Evolutionary conservation across 2,888 invertebrate genomes (phyloP).

Genomic region (Poecilobothrus nobilitatus): DNA sequence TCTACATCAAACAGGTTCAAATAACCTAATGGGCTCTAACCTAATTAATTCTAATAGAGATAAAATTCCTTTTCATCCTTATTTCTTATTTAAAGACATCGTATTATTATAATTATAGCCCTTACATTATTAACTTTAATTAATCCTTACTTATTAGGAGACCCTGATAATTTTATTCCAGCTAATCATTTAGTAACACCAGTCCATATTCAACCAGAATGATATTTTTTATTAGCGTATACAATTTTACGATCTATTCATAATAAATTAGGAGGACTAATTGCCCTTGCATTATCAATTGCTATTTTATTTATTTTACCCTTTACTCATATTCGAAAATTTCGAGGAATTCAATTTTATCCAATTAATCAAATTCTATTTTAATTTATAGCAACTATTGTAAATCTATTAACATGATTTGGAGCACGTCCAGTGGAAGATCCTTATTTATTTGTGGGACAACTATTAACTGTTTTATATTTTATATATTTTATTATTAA

Average conservation of each 20-base stretch:
- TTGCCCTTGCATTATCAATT: slow-evolving; percentile 49
- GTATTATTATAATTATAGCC: no score
- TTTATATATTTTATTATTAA: slow-evolving; percentile 52
- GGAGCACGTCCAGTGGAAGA: slow-evolving; percentile 60
- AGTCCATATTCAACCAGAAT: no score
- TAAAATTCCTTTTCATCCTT: no score
- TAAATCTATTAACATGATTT: slow-evolving; percentile 62
- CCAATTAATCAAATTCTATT: no score
- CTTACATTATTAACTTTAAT: no score
- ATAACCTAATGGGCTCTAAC: slow-evolving; percentile 62
- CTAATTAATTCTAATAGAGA: no score
- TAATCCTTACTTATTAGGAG: no score
- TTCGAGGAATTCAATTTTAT: slow-evolving; percentile 50
- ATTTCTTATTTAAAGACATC: no score
- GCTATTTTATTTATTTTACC: slow-evolving; percentile 57
- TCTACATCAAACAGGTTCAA: slow-evolving; percentile 59
- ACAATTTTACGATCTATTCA: slow-evolving; percentile 72
- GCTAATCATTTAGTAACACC: no score
- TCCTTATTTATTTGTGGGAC: slow-evolving; percentile 54
- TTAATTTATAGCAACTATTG: no score
- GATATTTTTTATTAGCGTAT: slow-evolving; percentile 75
- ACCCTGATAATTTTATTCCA: no score
- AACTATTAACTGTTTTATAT: slow-evolving; percentile 53
- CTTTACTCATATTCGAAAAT: slow-evolving; percentile 49
- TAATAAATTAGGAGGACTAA: slow-evolving; percentile 68